Evolutionary conservation across 2,797 vertebrate genomes (phyloP).

Genomic region (Gadopsis marmoratus): DNA sequence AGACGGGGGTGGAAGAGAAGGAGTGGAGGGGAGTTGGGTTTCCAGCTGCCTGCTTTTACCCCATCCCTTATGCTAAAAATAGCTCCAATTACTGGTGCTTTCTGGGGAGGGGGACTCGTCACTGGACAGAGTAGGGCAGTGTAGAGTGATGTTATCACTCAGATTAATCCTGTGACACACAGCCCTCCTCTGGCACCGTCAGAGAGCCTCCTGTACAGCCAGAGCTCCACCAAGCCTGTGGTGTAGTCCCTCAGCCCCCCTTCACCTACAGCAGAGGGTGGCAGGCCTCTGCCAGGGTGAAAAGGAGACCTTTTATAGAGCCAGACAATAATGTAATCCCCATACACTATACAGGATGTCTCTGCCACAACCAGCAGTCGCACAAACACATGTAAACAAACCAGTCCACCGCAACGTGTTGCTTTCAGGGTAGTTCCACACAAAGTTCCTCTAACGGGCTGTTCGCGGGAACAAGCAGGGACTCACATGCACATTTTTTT

Average conservation of each 20-base stretch:
- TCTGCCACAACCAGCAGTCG: slow-evolving; percentile 27
- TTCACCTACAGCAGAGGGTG: slow-evolving; percentile 58
- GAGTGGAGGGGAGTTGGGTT: slow-evolving; percentile 84
- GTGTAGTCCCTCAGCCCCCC: slow-evolving; percentile 36
- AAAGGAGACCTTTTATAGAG: slow-evolving; percentile 20
- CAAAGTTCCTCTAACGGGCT: slow-evolving; percentile 35
- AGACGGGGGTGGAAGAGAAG: slow-evolving; percentile 75
- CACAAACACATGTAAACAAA: slow-evolving; percentile 70
- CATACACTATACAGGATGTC: slow-evolving; percentile 28
- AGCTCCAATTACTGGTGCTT: slow-evolving; percentile 79
- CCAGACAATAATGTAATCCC: slow-evolving; percentile 51
- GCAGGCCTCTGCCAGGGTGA: slow-evolving; percentile 22
- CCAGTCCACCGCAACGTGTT: slow-evolving; percentile 65
- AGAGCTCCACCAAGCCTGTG: slow-evolving; percentile 24
- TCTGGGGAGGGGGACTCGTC: slow-evolving; percentile 51
- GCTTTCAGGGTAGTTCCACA: slow-evolving; percentile 54
- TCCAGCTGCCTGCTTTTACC: slow-evolving; percentile 86
- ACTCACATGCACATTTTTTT: neutral
- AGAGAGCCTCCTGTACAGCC: slow-evolving; percentile 35
- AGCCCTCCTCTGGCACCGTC: slow-evolving; percentile 42
- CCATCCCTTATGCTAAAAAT: slow-evolving; percentile 88
- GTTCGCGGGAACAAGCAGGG: neutral
- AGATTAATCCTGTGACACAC: slow-evolving; percentile 68
- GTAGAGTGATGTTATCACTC: slow-evolving; percentile 59
- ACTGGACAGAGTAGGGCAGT: slow-evolving; percentile 60